A percentile compares a stretch with the other conserved stretches of the same genome.
phyloP scores from a whole-genome alignment of 2,888 invertebrate genomes.

The Bhutanitis thaidina region DNA sequence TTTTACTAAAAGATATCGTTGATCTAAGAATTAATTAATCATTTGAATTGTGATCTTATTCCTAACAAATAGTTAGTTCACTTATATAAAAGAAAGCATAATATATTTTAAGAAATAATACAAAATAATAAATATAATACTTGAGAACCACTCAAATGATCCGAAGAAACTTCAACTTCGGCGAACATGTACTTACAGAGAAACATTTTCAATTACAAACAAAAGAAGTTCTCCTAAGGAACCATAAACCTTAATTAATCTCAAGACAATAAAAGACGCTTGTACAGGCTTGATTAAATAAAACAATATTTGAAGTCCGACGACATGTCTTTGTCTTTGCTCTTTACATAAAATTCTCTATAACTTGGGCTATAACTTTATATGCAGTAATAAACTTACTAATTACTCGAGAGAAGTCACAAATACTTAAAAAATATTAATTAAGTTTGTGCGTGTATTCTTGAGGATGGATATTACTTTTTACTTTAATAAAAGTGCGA shows the following conservation, averaged over 20 bases:
- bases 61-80: too few relatives aligned
- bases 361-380: slow-evolving; percentile 6
- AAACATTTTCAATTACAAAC: slow-evolving; percentile 1
- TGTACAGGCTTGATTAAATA: slow-evolving; percentile 16
- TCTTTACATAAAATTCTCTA: neutral
- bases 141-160: too few relatives aligned
- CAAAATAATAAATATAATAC: too few relatives aligned
- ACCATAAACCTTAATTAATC: slow-evolving; percentile 7
- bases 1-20: too few relatives aligned
- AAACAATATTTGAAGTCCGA: slow-evolving; percentile 13
- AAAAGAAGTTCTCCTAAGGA: slow-evolving; percentile 6
- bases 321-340: slow-evolving; percentile 2
- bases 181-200: neutral
- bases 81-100: too few relatives aligned
- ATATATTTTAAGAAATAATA: too few relatives aligned
- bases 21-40: too few relatives aligned
- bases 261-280: slow-evolving; percentile 5
- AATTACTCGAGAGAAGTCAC: slow-evolving; percentile 2
- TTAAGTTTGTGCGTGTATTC: neutral
- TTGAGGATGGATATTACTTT: neutral
- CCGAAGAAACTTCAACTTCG: neutral
- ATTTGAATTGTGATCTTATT: too few relatives aligned
- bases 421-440: neutral
- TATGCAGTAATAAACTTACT: slow-evolving; percentile 3
- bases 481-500: slow-evolving; percentile 3